A percentile compares a stretch with the other conserved stretches of the same genome.
Evolutionary conservation across 2,888 invertebrate species (phyloP).

Genomic region (Pollenia griseotomentosa): DNA sequence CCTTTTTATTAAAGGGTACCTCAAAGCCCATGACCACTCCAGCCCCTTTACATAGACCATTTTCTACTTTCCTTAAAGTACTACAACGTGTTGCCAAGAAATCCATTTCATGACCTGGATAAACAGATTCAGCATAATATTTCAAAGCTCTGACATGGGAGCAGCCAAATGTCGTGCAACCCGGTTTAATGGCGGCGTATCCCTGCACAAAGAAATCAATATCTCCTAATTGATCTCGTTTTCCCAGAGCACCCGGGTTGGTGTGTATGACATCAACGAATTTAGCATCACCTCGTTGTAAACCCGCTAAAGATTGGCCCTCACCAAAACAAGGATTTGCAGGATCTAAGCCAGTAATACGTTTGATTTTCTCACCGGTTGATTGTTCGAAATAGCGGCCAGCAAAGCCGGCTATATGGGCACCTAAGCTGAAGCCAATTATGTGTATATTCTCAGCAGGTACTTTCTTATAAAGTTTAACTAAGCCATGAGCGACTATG

Average conservation of each 20-base stretch:
- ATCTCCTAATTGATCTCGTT: constrained; percentile 77
- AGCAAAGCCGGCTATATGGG: constrained; percentile 80
- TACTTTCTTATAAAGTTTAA: constrained; percentile 75
- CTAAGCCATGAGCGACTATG: constrained; percentile 76
- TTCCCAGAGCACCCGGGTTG: constrained; percentile 79
- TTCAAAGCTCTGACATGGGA: constrained; percentile 79
- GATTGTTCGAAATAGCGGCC: constrained; percentile 77
- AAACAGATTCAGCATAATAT: constrained; percentile 79
- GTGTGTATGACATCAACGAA: constrained; percentile 81
- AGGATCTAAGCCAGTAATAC: constrained; percentile 82
- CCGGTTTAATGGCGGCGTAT: constrained; percentile 76
- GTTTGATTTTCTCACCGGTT: constrained; percentile 76
- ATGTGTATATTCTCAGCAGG: constrained; percentile 78
- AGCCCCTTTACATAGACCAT: constrained; percentile 72
- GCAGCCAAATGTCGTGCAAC: constrained; percentile 77
- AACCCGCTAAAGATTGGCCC: constrained; percentile 77
- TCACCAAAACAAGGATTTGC: constrained; percentile 82
- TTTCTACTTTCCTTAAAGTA: constrained; percentile 73
- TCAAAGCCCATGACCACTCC: constrained; percentile 77
- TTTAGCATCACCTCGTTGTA: constrained; percentile 79
- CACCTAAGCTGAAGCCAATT: constrained; percentile 82
- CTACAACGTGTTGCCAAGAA: constrained; percentile 78
- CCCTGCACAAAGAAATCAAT: constrained; percentile 81
- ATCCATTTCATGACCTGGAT: constrained; percentile 78
- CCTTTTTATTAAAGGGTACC: constrained; percentile 74